Evolutionary conservation across 2,113 vertebrate genomes (phyloP).

Genomic region (Synodontis membranacea): DNA sequence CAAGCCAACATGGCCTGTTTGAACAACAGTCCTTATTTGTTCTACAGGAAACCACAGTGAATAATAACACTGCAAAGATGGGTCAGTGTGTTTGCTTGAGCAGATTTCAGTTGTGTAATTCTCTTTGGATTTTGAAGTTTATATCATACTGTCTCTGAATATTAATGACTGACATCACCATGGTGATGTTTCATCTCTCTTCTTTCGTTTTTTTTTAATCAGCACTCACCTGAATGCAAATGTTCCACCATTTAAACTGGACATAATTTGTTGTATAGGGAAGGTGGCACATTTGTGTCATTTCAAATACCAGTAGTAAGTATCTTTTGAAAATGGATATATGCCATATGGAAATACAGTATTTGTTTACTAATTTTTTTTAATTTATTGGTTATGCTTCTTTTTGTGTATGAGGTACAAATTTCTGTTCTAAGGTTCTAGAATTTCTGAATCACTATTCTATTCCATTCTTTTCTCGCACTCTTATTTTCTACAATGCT

Average conservation of each 20-base stretch:
- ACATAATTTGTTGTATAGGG: not conserved
- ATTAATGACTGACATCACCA: slow-evolving; percentile 47
- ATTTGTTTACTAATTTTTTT: no score
- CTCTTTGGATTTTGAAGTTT: slow-evolving; percentile 8
- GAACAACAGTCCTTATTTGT: slow-evolving; percentile 26
- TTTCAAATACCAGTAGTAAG: not conserved
- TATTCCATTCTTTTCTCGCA: not conserved
- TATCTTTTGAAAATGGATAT: not conserved
- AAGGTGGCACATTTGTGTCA: not conserved
- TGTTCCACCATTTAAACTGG: slow-evolving; percentile 23
- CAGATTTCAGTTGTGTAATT: slow-evolving; percentile 3
- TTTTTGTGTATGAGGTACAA: not conserved
- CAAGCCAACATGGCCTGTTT: slow-evolving; percentile 21
- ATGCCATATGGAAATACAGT: not conserved
- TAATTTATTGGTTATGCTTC: not conserved
- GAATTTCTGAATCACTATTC: not conserved
- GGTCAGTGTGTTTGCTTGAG: not conserved
- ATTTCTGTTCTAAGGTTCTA: no score
- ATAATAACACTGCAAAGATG: slow-evolving; percentile 1
- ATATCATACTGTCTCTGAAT: slow-evolving; percentile 40
- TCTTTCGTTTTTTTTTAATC: slow-evolving; percentile 24
- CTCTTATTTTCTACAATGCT: no score
- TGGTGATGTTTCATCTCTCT: slow-evolving; percentile 39
- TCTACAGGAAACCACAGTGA: slow-evolving; percentile 16
- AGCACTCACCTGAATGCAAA: slow-evolving; percentile 52